phyloP scores from a whole-genome alignment of 2,113 vertebrate genomes.

The Coracopsis vasa region DNA sequence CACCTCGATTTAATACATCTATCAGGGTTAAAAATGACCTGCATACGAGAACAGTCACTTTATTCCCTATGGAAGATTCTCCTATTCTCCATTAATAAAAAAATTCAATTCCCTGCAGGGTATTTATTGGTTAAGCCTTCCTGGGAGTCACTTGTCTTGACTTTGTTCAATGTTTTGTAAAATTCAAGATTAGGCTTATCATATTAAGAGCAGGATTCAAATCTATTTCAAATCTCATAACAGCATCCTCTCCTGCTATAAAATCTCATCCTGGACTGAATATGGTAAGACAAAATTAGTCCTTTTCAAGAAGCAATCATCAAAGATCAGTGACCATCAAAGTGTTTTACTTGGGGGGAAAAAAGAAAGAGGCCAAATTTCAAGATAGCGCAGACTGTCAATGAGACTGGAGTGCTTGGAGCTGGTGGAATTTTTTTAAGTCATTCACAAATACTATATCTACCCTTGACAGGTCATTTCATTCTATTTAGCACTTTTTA shows the following conservation, averaged over 20 bases:
- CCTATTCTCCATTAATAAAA: background rate
- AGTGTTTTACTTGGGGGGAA: background rate
- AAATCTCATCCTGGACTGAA: background rate
- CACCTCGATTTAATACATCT: background rate
- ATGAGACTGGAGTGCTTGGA: background rate
- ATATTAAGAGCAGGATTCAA: background rate
- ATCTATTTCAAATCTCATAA: background rate
- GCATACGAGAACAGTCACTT: background rate
- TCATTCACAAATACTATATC: constrained; percentile 51
- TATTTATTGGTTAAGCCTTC: background rate
- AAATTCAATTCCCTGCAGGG: background rate
- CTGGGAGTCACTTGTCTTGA: background rate
- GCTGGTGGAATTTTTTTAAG: constrained; percentile 18
- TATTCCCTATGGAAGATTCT: background rate
- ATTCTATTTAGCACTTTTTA: constrained; percentile 66
- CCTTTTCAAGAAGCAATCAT: constrained; percentile 36
- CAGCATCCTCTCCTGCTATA: background rate
- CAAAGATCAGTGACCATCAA: constrained; percentile 45
- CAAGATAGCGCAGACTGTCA: background rate
- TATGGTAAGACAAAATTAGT: background rate
- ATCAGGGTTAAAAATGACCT: background rate
- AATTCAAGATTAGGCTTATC: background rate
- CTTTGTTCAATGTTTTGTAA: constrained; percentile 37
- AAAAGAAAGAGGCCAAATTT: constrained; percentile 14
- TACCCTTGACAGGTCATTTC: constrained; percentile 67